A percentile compares a stretch with the other conserved stretches of the same genome.
Conservation (phyloP, 2,888 invertebrate species). For the Troglohyphantes excavatus region DNA sequence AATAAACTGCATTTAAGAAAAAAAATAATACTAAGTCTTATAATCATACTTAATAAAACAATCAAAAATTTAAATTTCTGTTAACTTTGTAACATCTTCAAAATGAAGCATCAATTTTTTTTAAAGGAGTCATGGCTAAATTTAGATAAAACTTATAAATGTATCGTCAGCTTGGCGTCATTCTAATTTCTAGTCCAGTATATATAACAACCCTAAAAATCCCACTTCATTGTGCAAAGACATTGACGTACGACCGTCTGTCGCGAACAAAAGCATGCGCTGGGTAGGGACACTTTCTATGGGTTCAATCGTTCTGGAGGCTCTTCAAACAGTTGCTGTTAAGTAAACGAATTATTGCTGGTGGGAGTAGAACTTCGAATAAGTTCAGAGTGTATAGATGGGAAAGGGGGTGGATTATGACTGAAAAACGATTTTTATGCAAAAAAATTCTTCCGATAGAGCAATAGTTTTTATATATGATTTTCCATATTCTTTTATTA, state of each 20-base stretch:
- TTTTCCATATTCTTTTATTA: no score
- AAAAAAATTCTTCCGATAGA: no score
- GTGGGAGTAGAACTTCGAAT: constrained; percentile 7
- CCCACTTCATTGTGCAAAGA: constrained; percentile 52
- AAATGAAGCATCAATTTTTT: no score
- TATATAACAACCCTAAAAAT: not conserved
- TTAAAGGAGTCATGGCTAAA: no score
- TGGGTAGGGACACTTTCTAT: constrained; percentile 20
- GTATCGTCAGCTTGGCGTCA: constrained; percentile 20
- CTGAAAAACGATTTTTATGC: not conserved
- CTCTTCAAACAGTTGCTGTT: constrained; percentile 50
- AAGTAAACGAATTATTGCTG: constrained; percentile 66
- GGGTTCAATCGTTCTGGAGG: constrained; percentile 57
- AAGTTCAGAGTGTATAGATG: constrained; percentile 41
- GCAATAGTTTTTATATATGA: no score
- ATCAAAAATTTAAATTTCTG: no score
- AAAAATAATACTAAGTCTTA: no score
- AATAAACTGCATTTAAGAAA: no score
- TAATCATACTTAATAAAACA: no score
- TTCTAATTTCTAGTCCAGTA: not conserved
- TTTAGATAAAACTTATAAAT: no score
- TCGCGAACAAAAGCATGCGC: constrained; percentile 20
- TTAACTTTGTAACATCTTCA: not conserved
- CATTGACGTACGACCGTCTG: constrained; percentile 34
- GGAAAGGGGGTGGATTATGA: not conserved